phyloP scores from a whole-genome alignment of 2,888 invertebrate genomes.

The Nephrotoma appendiculata region DNA sequence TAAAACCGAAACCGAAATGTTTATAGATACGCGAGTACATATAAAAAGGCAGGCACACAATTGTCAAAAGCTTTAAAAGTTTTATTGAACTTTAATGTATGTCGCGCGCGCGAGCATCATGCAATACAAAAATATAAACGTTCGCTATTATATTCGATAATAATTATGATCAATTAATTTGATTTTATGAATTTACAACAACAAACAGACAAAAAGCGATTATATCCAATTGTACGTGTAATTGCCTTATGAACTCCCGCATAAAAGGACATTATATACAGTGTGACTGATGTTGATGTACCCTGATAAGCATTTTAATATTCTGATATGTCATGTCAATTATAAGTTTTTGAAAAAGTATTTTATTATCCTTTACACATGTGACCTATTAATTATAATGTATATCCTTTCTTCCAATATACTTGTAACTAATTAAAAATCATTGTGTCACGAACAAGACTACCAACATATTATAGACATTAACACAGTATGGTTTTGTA shows the following conservation, averaged over 20 bases:
- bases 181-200: not conserved
- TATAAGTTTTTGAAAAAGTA: not conserved
- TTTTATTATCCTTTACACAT: not conserved
- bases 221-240: not conserved
- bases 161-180: not conserved
- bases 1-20: not conserved
- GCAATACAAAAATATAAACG: not conserved
- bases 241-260: not conserved
- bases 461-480: not conserved
- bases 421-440: not conserved
- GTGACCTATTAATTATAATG: not conserved
- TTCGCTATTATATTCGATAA: not conserved
- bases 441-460: not conserved
- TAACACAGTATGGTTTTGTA: not conserved
- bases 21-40: not conserved
- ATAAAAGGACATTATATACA: not conserved
- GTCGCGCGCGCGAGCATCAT: not conserved
- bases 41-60: not conserved
- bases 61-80: not conserved
- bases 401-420: not conserved
- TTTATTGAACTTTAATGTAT: not conserved
- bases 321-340: not conserved
- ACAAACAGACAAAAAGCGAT: not conserved
- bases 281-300: too few species aligned
- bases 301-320: too few species aligned